These are phyloP conservation scores for Chromoteleia sp. DNA, from an alignment of 2,888 invertebrate genomes.

Conservation along the genomic window DNA sequence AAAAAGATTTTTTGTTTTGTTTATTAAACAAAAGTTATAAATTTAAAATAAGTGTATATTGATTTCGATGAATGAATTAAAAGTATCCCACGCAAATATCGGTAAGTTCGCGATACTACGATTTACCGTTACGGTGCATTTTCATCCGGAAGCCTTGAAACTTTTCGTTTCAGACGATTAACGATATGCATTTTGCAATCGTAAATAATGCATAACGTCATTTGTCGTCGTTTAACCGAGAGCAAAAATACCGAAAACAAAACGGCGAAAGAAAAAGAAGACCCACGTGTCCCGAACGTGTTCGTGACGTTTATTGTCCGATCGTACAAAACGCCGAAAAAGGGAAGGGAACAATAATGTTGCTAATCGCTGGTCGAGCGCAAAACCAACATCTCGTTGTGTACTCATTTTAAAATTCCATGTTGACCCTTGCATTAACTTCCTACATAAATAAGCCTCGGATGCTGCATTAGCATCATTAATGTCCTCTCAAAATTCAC, in stretches of 20 bases:
- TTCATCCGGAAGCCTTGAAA: constrained; percentile 1
- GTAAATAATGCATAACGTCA: constrained; percentile 26
- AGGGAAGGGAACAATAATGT: too few relatives aligned
- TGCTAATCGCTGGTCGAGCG: too few relatives aligned
- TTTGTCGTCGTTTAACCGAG: constrained; percentile 12
- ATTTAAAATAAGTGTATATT: neutral
- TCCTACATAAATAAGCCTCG: neutral
- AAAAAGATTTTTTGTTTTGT: too few relatives aligned
- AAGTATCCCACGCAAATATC: constrained; percentile 1
- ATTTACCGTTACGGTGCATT: constrained; percentile 12
- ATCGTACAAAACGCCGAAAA: neutral
- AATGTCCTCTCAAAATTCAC: constrained; percentile 16
- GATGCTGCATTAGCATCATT: constrained; percentile 15
- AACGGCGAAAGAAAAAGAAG: neutral
- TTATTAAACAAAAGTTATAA: too few relatives aligned
- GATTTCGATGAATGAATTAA: neutral
- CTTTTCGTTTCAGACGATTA: constrained; percentile 16
- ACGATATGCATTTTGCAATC: constrained; percentile 15
- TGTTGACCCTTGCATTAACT: constrained; percentile 24
- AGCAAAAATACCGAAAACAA: constrained; percentile 13
- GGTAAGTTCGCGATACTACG: neutral
- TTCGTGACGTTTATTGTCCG: neutral
- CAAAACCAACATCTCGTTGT: neutral
- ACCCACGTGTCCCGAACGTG: neutral
- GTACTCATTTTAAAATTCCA: neutral